Evolutionary conservation across 2,113 vertebrate genomes (phyloP).

Genomic region (Zapus hudsonius): DNA sequence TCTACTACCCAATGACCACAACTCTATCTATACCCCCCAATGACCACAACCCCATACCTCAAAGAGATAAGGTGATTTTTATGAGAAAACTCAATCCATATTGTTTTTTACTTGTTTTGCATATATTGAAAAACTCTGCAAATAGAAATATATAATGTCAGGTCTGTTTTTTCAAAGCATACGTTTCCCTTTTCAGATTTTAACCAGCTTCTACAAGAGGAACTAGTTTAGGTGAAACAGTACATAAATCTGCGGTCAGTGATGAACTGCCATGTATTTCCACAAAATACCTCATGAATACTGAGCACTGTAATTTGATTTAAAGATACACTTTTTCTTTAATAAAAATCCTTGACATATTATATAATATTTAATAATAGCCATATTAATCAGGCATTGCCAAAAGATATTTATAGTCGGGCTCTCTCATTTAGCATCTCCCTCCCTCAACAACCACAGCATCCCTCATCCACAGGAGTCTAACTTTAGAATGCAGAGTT

Average conservation of each 20-base stretch:
- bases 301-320: constrained; percentile 59
- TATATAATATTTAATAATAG: constrained; percentile 72
- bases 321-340: constrained; percentile 67
- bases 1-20: too few species aligned
- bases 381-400: constrained; percentile 70
- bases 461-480: neutral
- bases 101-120: neutral
- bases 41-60: neutral
- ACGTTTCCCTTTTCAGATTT: constrained; percentile 61
- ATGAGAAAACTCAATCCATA: neutral
- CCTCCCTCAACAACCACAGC: neutral
- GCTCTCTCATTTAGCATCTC: constrained; percentile 30
- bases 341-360: constrained; percentile 66
- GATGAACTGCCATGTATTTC: constrained; percentile 64
- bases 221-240: constrained; percentile 51
- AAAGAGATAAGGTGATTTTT: neutral
- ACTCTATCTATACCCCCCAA: too few species aligned
- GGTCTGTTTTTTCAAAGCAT: constrained; percentile 49
- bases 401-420: constrained; percentile 63
- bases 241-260: constrained; percentile 63
- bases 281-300: constrained; percentile 73
- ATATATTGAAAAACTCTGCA: constrained; percentile 38
- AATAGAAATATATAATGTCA: constrained; percentile 66
- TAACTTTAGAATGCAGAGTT: neutral
- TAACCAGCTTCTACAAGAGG: constrained; percentile 51